Evolutionary conservation across 2,113 vertebrate genomes (phyloP), one percentile per base, ranked within the genome.

Genomic region (Montifringilla adamsi): DNA sequence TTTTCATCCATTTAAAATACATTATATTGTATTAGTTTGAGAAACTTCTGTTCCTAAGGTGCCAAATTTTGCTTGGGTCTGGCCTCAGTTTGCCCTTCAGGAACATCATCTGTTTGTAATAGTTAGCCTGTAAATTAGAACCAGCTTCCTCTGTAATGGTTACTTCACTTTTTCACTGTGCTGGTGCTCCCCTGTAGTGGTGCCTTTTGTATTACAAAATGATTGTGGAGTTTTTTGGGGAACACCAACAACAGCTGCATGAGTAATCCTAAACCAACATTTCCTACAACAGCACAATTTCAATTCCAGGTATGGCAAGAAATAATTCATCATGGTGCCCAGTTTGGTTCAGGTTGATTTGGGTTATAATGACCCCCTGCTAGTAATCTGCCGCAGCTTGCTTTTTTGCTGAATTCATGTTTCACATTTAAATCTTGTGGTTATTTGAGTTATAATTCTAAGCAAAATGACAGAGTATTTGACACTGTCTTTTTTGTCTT

Each of bases 161-260:
- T 52, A 7, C 31, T 73, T 92, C n/a, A n/a, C 27, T 15, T 43
- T 75, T 68, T 79, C 24, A 15, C 59, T 30, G 17, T 15, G 13
- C 30, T 75, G 18, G 14, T 26, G 23, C 66, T 64, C 27, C 44
- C 9, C 12, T 19, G 15, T 39, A 55, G 7, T 43, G 15, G 2
- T 55, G 13, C 22, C 44, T 74, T 62, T 75, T 59, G 15, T 68
- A 15, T 30, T 30, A 52, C 21, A 85, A 72, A 85, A 64, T 35
- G 10, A 21, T 68, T 1, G 0, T 46, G 47, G 6, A 53, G 21
- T 3, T 26, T 77, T 87, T 87, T 79, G 7, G 23, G 43, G 33
- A 79, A 59, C 11, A 50, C 35, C 0, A 0, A 20, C 13, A 62
- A 49, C 13, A 47, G 14, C 55, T 87, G 7, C 11, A 6, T 39